Conservation (phyloP, 1,140 invertebrate genomes). For the Drosophila ficusphila region DNA sequence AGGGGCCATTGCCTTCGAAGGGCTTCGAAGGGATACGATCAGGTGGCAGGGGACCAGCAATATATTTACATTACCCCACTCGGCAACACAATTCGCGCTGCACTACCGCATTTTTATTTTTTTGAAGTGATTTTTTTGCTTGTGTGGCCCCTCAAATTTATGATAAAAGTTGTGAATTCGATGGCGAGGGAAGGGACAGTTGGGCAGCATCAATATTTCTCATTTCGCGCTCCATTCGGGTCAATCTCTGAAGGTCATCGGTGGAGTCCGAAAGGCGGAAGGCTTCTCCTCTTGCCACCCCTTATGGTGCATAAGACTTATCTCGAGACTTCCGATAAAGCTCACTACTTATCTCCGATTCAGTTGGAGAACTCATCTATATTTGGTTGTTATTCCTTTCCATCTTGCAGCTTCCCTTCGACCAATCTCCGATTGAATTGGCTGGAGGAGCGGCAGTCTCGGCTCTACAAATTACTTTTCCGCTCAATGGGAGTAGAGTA, state of each 20-base stretch:
- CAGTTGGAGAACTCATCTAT: slow-evolving; percentile 10
- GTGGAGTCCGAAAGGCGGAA: no score
- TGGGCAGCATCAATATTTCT: slow-evolving; percentile 22
- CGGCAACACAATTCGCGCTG: slow-evolving; percentile 8
- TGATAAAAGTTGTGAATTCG: slow-evolving; percentile 65
- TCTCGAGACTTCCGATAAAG: neutral
- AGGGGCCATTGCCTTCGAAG: slow-evolving; percentile 29
- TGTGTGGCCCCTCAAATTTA: slow-evolving; percentile 51
- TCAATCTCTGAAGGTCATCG: neutral
- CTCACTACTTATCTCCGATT: slow-evolving; percentile 2
- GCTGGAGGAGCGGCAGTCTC: neutral
- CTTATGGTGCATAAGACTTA: no score
- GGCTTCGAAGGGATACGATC: neutral
- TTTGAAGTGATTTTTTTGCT: slow-evolving; percentile 14
- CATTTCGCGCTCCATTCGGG: neutral
- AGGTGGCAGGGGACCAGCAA: slow-evolving; percentile 14
- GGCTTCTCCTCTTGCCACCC: no score
- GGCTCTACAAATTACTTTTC: slow-evolving; percentile 53
- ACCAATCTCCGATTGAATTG: neutral
- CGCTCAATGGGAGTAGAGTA: slow-evolving; percentile 29
- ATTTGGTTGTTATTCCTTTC: no score
- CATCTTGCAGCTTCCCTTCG: neutral
- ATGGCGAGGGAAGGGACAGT: neutral
- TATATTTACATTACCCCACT: slow-evolving; percentile 61
- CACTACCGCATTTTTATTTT: slow-evolving; percentile 3